Conservation (phyloP, 2,797 vertebrate species). For the Melanotaenia maccullochi region DNA sequence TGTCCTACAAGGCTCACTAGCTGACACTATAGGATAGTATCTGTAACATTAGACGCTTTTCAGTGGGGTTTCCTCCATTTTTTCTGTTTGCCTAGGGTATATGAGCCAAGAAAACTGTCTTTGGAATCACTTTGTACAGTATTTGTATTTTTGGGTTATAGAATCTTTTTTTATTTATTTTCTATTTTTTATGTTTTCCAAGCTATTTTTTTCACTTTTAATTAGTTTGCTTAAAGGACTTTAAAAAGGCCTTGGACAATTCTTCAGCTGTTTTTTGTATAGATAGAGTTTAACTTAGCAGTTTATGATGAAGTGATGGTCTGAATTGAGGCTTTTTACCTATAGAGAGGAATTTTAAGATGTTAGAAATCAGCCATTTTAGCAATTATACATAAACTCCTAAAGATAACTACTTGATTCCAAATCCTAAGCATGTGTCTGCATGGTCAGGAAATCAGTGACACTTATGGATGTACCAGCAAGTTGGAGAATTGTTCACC, state of each 20-base stretch:
- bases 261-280: conserved; percentile 15
- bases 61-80: conserved; percentile 52
- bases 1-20: conserved; percentile 70
- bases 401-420: conserved; percentile 66
- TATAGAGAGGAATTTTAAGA: conserved; percentile 36
- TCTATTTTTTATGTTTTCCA: conserved; percentile 15
- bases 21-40: conserved; percentile 66
- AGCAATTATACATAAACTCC: conserved; percentile 45
- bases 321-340: conserved; percentile 43
- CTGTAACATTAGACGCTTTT: conserved; percentile 73
- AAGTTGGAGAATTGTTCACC: conserved; percentile 81
- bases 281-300: conserved; percentile 28
- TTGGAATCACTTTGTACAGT: conserved; percentile 43
- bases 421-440: conserved; percentile 77
- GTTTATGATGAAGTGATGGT: conserved; percentile 33
- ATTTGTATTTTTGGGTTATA: conserved; percentile 39
- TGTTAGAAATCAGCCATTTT: conserved; percentile 18
- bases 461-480: conserved; percentile 69
- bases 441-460: conserved; percentile 79
- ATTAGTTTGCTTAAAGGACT: conserved; percentile 46
- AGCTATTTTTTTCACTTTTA: conserved; percentile 22
- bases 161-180: conserved; percentile 13
- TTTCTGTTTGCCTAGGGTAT: conserved; percentile 53
- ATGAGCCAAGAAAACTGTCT: conserved; percentile 53
- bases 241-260: conserved; percentile 21